Base-by-base conservation (phyloP, 30 jellyfish, hydroid and myxozoan genomes). In the Aurelia sp. region DNA sequence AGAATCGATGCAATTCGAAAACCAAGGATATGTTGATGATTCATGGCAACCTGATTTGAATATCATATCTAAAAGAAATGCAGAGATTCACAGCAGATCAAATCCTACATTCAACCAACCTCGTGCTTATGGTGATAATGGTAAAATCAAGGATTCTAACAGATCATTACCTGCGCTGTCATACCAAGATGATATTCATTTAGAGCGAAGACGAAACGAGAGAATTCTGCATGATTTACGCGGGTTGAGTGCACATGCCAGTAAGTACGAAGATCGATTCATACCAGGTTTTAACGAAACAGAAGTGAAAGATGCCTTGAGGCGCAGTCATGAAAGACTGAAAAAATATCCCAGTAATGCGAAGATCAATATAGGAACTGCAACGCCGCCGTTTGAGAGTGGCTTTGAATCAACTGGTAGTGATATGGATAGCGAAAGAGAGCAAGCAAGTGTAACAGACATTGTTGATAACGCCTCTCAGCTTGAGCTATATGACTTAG, bases 351-450 rank as follows among this genome's bases (percentile, higher is more conserved):
- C 77, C 12, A 64, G 76, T 27, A 65, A 62, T 52, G 58, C 93
- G 19, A 68, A 77, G 24, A 38, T 60, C 10, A 30, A 77, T 18
- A 31, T 74, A 50, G 96, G 90, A 38, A 66, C 85, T 5, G 80
- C 90, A 55, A 76, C 95, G 47, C 95, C 91, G 51, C 98, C 96
- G 27, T 68, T 85, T 58, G 98, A 91, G 57, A 77, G 93, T 73
- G 98, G 98, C 24, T 91, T 91, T 62, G 96, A 91, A 50, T 91
- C 98, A 5, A 84, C 98, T 20, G 91, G 95, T n/a, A 91, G 98
- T 63, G 97, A 90, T 51, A 69, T 76, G 18, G 91, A 63, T 27
- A 74, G 91, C 61, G 90, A 67, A 21, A 75, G 79, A 9, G 92
- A 80, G 4, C 86, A 50, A 31, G 92, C 51, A 30, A 80, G 89